Evolutionary conservation across 1,140 invertebrate genomes (phyloP).

Genomic region (Bilobella aurantiaca): DNA sequence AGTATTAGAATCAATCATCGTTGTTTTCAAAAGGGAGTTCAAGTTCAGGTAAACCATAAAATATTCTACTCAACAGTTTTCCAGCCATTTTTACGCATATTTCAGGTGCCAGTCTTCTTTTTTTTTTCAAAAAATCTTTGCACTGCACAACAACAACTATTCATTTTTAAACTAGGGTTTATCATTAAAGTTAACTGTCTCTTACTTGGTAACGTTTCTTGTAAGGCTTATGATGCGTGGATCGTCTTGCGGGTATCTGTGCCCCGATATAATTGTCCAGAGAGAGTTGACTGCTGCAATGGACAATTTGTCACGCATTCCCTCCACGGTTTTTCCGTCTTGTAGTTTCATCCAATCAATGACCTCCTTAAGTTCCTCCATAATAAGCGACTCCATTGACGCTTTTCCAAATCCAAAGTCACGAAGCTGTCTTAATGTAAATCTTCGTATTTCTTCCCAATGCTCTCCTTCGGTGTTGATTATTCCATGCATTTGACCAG

Average conservation of each 20-base stretch:
- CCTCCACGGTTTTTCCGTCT: neutral
- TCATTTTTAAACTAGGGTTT: neutral
- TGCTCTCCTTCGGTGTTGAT: neutral
- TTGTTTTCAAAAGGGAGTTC: too few relatives aligned
- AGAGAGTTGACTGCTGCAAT: slow-evolving; percentile 5
- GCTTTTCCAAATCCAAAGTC: slow-evolving; percentile 39
- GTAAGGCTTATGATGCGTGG: neutral
- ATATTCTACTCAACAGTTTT: too few relatives aligned
- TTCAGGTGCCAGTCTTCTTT: too few relatives aligned
- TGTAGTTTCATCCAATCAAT: neutral
- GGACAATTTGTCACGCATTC: neutral
- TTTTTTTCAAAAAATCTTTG: too few relatives aligned
- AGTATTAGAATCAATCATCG: too few relatives aligned
- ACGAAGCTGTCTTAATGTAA: slow-evolving; percentile 36
- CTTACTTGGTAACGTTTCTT: neutral
- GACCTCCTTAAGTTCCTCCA: slow-evolving; percentile 31
- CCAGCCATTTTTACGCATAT: too few relatives aligned
- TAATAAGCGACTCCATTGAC: slow-evolving; percentile 37
- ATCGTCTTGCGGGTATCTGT: neutral
- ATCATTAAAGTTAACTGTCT: neutral
- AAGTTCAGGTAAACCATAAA: too few relatives aligned
- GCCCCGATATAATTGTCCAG: slow-evolving; percentile 6
- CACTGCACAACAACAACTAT: too few relatives aligned
- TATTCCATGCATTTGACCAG: neutral
- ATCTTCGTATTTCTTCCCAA: slow-evolving; percentile 36